Evolutionary conservation across 1,140 invertebrate species (phyloP).

Genomic region (Venustaconcha ellipsiformis): DNA sequence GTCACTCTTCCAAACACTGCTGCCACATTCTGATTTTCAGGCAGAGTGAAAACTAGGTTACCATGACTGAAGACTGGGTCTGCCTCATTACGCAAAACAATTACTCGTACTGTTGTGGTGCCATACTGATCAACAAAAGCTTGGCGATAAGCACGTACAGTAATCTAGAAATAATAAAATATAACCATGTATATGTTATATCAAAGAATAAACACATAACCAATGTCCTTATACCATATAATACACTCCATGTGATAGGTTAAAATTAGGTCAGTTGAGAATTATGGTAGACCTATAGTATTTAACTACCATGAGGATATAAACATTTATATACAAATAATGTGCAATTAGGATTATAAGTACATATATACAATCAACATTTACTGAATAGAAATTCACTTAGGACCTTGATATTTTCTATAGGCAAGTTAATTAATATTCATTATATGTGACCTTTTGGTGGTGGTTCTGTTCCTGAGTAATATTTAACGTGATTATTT

Average conservation of each 20-base stretch:
- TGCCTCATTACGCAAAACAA: conserved; percentile 36
- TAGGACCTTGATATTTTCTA: neutral
- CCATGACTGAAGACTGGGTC: conserved; percentile 70
- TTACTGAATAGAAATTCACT: conserved; percentile 18
- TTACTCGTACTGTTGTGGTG: conserved; percentile 35
- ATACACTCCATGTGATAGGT: neutral
- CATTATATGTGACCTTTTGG: no score
- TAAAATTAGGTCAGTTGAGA: no score
- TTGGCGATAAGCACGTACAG: conserved; percentile 59
- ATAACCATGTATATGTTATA: neutral
- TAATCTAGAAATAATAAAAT: conserved; percentile 26
- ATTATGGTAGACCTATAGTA: no score
- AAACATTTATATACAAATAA: no score
- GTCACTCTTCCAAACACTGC: conserved; percentile 73
- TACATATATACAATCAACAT: neutral
- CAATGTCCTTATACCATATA: neutral
- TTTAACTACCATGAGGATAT: no score
- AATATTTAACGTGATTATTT: no score
- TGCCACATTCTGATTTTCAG: conserved; percentile 77
- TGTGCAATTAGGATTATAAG: no score
- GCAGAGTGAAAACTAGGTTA: conserved; percentile 83
- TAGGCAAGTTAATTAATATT: no score
- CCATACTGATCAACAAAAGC: conserved; percentile 83
- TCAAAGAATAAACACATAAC: neutral
- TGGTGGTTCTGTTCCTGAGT: no score